phyloP scores from a whole-genome alignment of 2,888 invertebrate species.

The Crioceris asparagi region DNA sequence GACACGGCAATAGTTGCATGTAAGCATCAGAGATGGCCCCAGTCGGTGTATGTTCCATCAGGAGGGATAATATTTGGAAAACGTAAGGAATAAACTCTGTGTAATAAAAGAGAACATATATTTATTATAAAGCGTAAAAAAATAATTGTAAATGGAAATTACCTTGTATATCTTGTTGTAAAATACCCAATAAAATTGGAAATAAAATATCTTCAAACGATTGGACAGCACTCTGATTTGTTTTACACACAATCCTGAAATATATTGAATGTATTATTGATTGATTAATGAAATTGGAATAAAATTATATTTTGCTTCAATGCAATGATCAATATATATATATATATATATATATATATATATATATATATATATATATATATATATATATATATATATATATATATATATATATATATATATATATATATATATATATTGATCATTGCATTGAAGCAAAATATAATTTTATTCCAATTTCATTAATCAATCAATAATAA shows the following conservation, averaged over 20 bases:
- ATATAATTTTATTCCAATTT: too few species aligned
- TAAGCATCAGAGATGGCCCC: conserved; percentile 69
- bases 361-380: too few species aligned
- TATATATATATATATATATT: too few species aligned
- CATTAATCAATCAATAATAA: too few species aligned
- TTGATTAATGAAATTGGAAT: too few species aligned
- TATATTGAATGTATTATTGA: too few species aligned
- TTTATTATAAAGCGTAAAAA: background rate
- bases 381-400: too few species aligned
- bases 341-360: too few species aligned
- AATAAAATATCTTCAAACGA: conserved; percentile 89
- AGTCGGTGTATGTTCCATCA: conserved; percentile 59
- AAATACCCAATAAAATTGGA: conserved; percentile 88
- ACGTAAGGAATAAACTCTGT: conserved; percentile 98
- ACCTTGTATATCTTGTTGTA: conserved; percentile 91
- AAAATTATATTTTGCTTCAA: too few species aligned
- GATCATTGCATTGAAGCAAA: too few species aligned
- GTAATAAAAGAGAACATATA: conserved; percentile 36
- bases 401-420: too few species aligned
- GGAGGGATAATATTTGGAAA: conserved; percentile 89
- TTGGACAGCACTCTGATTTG: conserved; percentile 65
- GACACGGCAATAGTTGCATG: conserved; percentile 78
- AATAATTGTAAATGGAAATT: conserved; percentile 9
- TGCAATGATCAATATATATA: too few species aligned
- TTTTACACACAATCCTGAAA: conserved; percentile 69